Conservation (phyloP, 2,113 vertebrate genomes). For the Hyaena hyaena region DNA sequence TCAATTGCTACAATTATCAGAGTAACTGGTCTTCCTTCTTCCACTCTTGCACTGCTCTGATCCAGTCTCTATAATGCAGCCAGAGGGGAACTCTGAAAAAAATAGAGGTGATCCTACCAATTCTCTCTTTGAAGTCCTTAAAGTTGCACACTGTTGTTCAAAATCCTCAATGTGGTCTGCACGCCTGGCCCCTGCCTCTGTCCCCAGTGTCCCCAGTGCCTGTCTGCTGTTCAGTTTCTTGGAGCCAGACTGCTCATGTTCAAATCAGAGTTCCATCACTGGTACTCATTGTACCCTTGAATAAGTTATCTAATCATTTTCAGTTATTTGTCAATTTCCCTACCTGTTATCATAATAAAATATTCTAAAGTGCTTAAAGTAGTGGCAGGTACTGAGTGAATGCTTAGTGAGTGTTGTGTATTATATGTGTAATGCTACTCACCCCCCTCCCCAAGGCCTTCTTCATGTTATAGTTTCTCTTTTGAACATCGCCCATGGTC, state of each 20-base stretch:
- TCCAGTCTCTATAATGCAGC: background rate
- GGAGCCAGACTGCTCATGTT: background rate
- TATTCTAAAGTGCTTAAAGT: background rate
- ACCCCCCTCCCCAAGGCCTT: background rate
- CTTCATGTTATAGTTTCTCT: background rate
- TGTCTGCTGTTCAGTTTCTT: background rate
- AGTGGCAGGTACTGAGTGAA: background rate
- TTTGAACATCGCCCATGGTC: background rate
- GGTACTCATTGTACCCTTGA: background rate
- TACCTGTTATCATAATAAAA: background rate
- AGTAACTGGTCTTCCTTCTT: background rate
- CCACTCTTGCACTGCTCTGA: background rate
- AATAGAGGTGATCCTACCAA: background rate
- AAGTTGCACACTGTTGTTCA: background rate
- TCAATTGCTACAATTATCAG: fast-evolving
- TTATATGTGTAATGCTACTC: background rate
- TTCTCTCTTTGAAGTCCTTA: background rate
- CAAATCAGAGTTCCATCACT: background rate
- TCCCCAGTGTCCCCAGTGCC: background rate
- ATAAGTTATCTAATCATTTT: background rate
- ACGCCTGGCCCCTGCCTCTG: background rate
- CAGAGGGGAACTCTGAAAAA: background rate
- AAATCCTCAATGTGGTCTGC: background rate
- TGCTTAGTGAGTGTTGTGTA: background rate
- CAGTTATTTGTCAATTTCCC: background rate